Evolutionary conservation across 2,888 invertebrate species (phyloP), one percentile per base, ranked within the genome.

Genomic region (Gnatocerus cornutus): DNA sequence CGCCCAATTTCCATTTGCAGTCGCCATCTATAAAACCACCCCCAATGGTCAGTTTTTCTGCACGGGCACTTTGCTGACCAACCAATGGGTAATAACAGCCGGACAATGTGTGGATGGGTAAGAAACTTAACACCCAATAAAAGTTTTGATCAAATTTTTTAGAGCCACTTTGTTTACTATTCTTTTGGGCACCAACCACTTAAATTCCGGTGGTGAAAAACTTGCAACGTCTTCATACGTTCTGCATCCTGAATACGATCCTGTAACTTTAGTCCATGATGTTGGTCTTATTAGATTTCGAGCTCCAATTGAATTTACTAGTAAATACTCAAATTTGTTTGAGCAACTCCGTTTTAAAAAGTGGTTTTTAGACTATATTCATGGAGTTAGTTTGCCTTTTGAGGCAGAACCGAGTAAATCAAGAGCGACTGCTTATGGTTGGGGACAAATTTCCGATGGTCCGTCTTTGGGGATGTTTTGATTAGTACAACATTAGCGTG

Each of bases 21-120:
- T 41, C 6, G 62, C 52, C 3, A 41, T 62, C 21, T 52, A 62
- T 10, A 37, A 37, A n/a, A 30, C 13, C 12, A 62, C 62, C 8
- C 7, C 21, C 1, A 52, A 12, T 10, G 21, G 37, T 41, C 16
- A 39, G 9, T 21, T 39, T 9, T 62, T 62, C 48, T 62, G 62
- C 13, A 16, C 21, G 3, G 62, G 62, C 0, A 12, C 52, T 6
- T 29, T 62, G 10, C 12, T 62, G 10, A 16, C 13, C 9, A 52
- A 39, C 0, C 27, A 27, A 7, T 62, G 62, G 62, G 33, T 62
- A 5, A 10, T 62, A 1, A 62, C 62, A 27, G 62, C 62, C 6
- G 62, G 50, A 5, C 52, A 62, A 41, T 62, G 62, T 21, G 50
- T 62, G 0, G 62, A 62, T 27, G 41, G 41, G 62, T 62, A 41